phyloP scores from a whole-genome alignment of 2,888 invertebrate species.

The Cantharis rufa region DNA sequence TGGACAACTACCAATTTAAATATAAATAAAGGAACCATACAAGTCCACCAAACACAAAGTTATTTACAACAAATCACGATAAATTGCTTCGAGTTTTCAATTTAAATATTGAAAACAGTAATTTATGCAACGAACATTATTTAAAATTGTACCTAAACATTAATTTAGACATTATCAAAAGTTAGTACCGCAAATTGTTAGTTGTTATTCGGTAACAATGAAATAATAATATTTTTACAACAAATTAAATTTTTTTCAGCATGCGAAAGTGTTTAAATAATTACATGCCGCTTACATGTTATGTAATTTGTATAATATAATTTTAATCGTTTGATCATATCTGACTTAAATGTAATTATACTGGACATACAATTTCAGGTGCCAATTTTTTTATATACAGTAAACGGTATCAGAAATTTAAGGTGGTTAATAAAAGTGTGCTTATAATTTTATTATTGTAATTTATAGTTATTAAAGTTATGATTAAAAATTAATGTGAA shows the following conservation, averaged over 20 bases:
- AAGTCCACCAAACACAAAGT: neutral
- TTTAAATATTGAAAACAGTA: neutral
- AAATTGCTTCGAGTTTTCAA: neutral
- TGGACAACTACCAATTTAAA: neutral
- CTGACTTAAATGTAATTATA: neutral
- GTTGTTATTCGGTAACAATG: neutral
- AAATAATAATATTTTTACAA: neutral
- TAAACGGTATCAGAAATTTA: neutral
- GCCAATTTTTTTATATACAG: neutral
- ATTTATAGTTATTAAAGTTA: neutral
- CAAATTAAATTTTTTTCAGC: neutral
- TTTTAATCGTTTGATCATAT: neutral
- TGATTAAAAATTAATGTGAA: neutral
- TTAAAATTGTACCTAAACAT: neutral
- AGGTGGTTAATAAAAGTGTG: neutral
- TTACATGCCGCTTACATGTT: neutral
- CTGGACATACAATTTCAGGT: neutral
- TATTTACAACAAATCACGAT: neutral
- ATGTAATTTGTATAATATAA: neutral
- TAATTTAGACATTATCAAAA: neutral
- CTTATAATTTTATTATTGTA: neutral
- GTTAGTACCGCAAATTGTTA: neutral
- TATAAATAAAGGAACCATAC: neutral
- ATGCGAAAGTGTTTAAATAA: constrained; percentile 1
- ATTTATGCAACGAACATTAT: neutral